These are phyloP conservation scores for Ciconia stormi DNA, from an alignment of 2,113 vertebrate species.

Conservation along the genomic window DNA sequence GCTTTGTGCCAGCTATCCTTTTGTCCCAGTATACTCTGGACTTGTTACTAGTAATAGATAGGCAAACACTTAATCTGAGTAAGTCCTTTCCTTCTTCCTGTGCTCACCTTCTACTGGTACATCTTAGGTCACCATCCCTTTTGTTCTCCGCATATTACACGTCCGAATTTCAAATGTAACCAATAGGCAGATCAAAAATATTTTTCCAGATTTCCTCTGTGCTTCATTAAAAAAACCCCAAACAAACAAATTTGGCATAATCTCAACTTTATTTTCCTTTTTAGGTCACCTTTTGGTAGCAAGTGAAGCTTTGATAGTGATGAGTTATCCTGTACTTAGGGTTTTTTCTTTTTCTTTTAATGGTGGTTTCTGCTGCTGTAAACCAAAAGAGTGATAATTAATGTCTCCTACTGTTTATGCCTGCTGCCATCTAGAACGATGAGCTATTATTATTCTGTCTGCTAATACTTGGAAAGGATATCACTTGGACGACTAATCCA, in stretches of 20 bases:
- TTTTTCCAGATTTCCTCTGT: neutral
- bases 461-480: slow-evolving; percentile 21
- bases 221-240: neutral
- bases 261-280: neutral
- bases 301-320: neutral
- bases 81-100: neutral
- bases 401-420: slow-evolving; percentile 24
- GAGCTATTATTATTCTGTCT: slow-evolving; percentile 52
- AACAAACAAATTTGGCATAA: neutral
- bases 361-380: slow-evolving; percentile 7
- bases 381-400: slow-evolving; percentile 33
- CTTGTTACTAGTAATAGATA: neutral
- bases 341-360: neutral
- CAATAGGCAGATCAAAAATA: neutral
- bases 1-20: neutral
- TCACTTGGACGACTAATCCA: neutral
- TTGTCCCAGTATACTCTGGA: neutral
- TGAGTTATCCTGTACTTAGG: neutral
- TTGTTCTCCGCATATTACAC: neutral
- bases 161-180: neutral
- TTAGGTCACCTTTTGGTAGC: neutral
- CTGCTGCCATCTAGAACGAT: neutral
- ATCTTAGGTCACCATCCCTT: neutral
- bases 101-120: neutral
- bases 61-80: neutral